phyloP scores from a whole-genome alignment of 2,888 invertebrate genomes.

The Auanema sp. region DNA sequence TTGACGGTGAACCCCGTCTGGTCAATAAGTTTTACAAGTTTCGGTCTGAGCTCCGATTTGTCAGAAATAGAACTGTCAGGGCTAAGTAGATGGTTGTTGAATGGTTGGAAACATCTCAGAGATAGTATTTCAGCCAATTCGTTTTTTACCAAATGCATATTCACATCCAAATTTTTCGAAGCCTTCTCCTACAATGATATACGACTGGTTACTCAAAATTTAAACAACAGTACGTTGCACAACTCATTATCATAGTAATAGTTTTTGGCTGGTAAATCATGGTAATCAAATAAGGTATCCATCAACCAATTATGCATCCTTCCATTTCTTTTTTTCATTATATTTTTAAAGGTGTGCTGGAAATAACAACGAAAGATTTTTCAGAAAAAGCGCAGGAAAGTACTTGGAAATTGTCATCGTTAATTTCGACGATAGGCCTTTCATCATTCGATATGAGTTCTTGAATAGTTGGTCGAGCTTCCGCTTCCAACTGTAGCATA shows the following conservation, averaged over 20 bases:
- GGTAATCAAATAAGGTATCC: conserved; percentile 30
- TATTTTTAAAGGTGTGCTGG: conserved; percentile 16
- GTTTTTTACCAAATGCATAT: conserved; percentile 21
- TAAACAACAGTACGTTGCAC: conserved; percentile 23
- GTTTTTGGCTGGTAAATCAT: conserved; percentile 25
- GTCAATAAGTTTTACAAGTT: conserved; percentile 34
- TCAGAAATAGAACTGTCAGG: conserved; percentile 24
- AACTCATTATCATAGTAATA: conserved; percentile 39
- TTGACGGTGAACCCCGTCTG: conserved; percentile 36
- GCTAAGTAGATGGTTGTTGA: conserved; percentile 28
- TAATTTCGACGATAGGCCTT: conserved; percentile 44
- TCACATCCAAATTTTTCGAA: conserved; percentile 9
- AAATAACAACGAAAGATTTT: conserved; percentile 9
- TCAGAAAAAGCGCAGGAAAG: background rate
- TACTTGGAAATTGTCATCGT: conserved; percentile 45
- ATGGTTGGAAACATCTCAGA: conserved; percentile 26
- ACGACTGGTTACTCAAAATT: no score
- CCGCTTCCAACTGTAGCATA: conserved; percentile 45
- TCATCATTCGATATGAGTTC: conserved; percentile 43
- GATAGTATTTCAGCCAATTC: conserved; percentile 22
- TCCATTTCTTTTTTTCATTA: conserved; percentile 26
- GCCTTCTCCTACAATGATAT: conserved; percentile 12
- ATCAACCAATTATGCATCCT: conserved; percentile 32
- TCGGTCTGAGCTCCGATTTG: conserved; percentile 18
- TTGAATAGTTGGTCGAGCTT: conserved; percentile 41